Conservation (phyloP, 2,797 vertebrate genomes). For the Salarias fasciatus region DNA sequence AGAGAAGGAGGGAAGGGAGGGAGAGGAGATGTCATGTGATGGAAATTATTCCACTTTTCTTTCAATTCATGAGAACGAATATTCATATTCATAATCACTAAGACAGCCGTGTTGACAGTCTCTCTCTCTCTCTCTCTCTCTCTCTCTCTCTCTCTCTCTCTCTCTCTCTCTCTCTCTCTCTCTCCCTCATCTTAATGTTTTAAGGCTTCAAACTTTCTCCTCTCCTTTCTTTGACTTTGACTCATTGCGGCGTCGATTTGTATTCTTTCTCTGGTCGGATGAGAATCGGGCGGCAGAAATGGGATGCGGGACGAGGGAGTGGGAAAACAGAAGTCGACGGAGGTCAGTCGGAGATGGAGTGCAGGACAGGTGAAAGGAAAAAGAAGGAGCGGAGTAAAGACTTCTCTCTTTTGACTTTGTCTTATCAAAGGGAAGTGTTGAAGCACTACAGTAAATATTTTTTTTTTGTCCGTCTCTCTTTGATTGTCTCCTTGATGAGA, state of each 20-base stretch:
- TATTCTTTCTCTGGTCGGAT: slow-evolving; percentile 55
- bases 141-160: slow-evolving; percentile 14
- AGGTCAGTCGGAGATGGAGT: slow-evolving; percentile 34
- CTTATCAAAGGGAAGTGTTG: slow-evolving; percentile 16
- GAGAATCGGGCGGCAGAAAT: slow-evolving; percentile 38
- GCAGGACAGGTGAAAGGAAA: background rate
- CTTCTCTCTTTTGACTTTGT: slow-evolving; percentile 14
- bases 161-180: slow-evolving; percentile 11
- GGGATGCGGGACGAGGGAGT: slow-evolving; percentile 21
- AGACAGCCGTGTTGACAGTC: slow-evolving; percentile 36
- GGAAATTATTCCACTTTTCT: slow-evolving; percentile 44
- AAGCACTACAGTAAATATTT: slow-evolving; percentile 1
- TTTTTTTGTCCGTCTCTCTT: background rate
- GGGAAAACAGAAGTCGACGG: slow-evolving; percentile 39
- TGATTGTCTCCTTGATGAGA: slow-evolving; percentile 1
- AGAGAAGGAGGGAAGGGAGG: slow-evolving; percentile 12
- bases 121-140: slow-evolving; percentile 1
- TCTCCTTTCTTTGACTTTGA: slow-evolving; percentile 52
- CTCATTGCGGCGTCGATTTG: slow-evolving; percentile 39
- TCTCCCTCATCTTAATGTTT: slow-evolving; percentile 39
- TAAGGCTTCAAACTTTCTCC: slow-evolving; percentile 26
- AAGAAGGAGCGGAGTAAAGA: background rate
- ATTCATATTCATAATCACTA: slow-evolving; percentile 45
- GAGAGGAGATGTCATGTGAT: slow-evolving; percentile 44
- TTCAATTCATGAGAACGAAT: slow-evolving; percentile 19